Conservation (phyloP, 2,113 vertebrate genomes). For the Campylorhamphus procurvoides region DNA sequence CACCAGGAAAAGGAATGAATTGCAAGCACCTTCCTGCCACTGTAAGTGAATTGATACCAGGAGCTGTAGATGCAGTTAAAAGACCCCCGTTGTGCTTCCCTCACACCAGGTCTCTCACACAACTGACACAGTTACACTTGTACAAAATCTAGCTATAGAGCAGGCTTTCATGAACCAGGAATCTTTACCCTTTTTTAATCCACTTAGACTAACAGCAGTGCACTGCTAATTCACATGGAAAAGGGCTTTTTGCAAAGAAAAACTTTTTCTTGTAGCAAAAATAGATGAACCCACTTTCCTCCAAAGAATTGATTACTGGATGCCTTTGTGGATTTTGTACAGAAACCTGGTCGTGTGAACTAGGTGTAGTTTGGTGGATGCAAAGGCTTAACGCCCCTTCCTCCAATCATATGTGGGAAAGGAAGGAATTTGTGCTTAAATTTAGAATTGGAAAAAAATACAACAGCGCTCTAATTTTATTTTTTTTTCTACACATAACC, state of each 20-base stretch:
- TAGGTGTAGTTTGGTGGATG: neutral
- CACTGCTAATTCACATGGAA: conserved; percentile 28
- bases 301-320: conserved; percentile 11
- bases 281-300: conserved; percentile 3
- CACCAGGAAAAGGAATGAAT: conserved; percentile 20
- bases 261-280: conserved; percentile 13
- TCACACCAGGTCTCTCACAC: neutral
- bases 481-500: neutral
- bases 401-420: neutral
- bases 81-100: conserved; percentile 5
- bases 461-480: neutral
- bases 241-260: conserved; percentile 22
- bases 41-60: conserved; percentile 49
- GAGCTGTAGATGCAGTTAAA: conserved; percentile 10
- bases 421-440: neutral
- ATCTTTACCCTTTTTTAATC: conserved; percentile 53
- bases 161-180: conserved; percentile 21
- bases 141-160: conserved; percentile 23
- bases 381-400: neutral
- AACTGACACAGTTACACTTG: neutral
- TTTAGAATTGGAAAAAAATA: neutral
- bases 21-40: conserved; percentile 39
- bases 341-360: neutral
- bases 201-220: conserved; percentile 49
- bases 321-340: conserved; percentile 33